These are phyloP conservation scores for Pteropus rufus DNA, from an alignment of 2,797 vertebrate genomes.

Conservation along the genomic window DNA sequence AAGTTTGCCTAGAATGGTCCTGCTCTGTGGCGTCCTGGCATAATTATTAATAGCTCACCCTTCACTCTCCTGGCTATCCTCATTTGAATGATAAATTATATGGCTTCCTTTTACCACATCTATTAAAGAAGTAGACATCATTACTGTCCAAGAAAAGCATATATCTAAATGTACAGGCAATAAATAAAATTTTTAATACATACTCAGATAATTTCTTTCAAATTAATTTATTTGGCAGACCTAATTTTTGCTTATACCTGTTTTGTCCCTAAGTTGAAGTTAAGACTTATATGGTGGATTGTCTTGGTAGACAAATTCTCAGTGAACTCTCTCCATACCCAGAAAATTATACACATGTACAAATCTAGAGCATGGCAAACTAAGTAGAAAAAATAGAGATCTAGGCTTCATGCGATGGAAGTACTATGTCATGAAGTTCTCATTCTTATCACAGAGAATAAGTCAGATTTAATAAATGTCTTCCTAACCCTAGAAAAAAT, in stretches of 20 bases:
- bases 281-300: background rate
- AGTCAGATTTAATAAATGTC: background rate
- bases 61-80: background rate
- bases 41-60: conserved; percentile 12
- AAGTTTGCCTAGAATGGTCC: background rate
- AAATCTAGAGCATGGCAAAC: background rate
- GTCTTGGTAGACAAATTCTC: background rate
- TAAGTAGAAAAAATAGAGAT: background rate
- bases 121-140: background rate
- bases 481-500: background rate
- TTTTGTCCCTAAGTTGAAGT: background rate
- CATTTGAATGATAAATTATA: background rate
- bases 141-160: conserved; percentile 5
- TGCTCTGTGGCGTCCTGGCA: background rate
- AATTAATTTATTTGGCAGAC: background rate
- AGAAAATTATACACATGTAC: background rate
- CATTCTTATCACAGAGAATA: background rate
- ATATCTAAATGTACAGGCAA: background rate
- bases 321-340: background rate
- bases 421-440: background rate
- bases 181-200: background rate
- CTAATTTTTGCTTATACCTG: background rate
- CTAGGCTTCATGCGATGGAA: background rate
- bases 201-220: background rate
- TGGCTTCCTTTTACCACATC: background rate